Conservation (phyloP, 2,113 vertebrate species). For the Pomatostomus ruficeps region DNA sequence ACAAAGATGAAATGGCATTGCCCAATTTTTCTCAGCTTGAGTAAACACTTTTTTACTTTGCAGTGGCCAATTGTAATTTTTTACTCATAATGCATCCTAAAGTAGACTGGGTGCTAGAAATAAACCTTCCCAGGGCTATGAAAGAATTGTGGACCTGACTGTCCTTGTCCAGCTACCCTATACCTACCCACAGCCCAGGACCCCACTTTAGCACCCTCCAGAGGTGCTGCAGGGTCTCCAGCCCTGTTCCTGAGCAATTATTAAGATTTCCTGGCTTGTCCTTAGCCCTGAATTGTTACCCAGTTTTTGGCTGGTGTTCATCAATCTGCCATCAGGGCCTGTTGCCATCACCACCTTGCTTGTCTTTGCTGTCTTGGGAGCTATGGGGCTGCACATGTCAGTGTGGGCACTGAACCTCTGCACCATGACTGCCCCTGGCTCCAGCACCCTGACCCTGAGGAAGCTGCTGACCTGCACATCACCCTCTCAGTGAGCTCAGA, state of each 20-base stretch:
- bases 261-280: background rate
- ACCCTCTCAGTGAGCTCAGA: background rate
- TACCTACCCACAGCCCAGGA: background rate
- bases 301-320: background rate
- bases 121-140: background rate
- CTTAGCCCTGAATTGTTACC: background rate
- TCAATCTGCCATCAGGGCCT: background rate
- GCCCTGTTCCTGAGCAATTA: background rate
- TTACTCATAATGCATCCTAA: background rate
- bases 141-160: background rate
- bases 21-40: background rate
- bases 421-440: no score
- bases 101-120: background rate
- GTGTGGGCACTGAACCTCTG: background rate
- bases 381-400: background rate
- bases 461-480: background rate
- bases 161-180: background rate
- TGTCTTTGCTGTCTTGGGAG: fast-evolving
- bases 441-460: background rate
- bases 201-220: background rate
- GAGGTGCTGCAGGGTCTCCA: background rate
- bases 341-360: background rate
- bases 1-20: background rate
- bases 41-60: background rate
- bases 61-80: background rate